Evolutionary conservation across 2,888 invertebrate species (phyloP).

Genomic region (Notodonta dromedarius): DNA sequence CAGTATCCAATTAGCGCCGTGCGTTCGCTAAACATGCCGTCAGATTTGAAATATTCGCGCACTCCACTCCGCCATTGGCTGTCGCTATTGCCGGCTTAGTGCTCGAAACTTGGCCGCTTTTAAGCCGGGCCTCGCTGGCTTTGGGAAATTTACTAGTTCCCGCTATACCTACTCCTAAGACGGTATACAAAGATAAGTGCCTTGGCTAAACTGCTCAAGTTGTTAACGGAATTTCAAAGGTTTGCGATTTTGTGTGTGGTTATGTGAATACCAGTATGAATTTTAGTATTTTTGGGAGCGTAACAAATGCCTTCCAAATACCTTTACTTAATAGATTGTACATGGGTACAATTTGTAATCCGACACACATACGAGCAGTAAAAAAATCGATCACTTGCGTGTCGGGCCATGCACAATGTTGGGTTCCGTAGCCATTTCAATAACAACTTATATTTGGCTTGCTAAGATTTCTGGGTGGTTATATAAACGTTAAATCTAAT

Average conservation of each 20-base stretch:
- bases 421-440: no score
- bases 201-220: constrained; percentile 45
- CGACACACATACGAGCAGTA: no score
- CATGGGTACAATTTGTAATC: no score
- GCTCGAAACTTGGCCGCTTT: constrained; percentile 43
- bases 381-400: no score
- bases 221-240: constrained; percentile 48
- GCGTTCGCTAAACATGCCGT: constrained; percentile 35
- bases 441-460: no score
- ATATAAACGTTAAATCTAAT: no score
- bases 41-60: constrained; percentile 17
- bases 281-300: constrained; percentile 8
- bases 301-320: no score
- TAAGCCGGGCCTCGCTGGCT: constrained; percentile 45
- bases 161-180: constrained; percentile 34
- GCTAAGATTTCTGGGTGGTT: no score
- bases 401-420: no score
- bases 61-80: constrained; percentile 25
- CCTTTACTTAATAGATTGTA: no score
- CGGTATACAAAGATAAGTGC: constrained; percentile 41
- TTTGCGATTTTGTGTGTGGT: constrained; percentile 40
- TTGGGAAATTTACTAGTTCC: constrained; percentile 43
- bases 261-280: constrained; percentile 23
- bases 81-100: constrained; percentile 39
- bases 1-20: constrained; percentile 1